These are phyloP conservation scores for Hozukius guyotensis DNA, from an alignment of 2,797 vertebrate species.

Conservation along the genomic window DNA sequence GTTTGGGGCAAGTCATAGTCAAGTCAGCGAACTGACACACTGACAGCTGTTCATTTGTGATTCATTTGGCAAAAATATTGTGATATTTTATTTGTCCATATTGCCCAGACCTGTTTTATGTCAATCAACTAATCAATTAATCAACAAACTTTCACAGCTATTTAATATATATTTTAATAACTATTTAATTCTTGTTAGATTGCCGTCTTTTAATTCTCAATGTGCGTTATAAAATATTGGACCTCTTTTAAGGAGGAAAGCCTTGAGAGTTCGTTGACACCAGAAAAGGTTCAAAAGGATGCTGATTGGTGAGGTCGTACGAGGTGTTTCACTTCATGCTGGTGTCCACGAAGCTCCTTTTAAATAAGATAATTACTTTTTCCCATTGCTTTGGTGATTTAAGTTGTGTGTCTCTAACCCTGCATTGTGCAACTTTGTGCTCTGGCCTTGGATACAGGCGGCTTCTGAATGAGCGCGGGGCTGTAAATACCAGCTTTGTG, in stretches of 20 bases:
- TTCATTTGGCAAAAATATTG: too few species aligned
- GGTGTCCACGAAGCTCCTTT: background rate
- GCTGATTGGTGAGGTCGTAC: background rate
- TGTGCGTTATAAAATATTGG: background rate
- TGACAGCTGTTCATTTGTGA: too few species aligned
- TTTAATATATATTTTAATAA: too few species aligned
- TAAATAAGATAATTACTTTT: background rate
- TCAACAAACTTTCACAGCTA: background rate
- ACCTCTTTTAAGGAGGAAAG: background rate
- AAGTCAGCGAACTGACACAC: too few species aligned
- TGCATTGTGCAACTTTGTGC: background rate
- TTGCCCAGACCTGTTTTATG: background rate
- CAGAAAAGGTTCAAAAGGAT: background rate
- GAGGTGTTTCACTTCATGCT: background rate
- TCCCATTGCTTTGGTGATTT: background rate
- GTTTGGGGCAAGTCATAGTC: too few species aligned
- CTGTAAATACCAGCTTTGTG: slow-evolving; percentile 13
- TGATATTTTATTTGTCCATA: too few species aligned
- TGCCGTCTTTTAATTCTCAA: background rate
- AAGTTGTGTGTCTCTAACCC: background rate
- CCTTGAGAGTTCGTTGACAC: background rate
- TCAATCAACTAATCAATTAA: background rate
- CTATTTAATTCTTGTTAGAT: background rate
- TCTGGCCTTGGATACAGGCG: background rate
- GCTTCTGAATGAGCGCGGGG: background rate